Evolutionary conservation across 2,113 vertebrate species (phyloP).

Genomic region (Labrus mixtus): DNA sequence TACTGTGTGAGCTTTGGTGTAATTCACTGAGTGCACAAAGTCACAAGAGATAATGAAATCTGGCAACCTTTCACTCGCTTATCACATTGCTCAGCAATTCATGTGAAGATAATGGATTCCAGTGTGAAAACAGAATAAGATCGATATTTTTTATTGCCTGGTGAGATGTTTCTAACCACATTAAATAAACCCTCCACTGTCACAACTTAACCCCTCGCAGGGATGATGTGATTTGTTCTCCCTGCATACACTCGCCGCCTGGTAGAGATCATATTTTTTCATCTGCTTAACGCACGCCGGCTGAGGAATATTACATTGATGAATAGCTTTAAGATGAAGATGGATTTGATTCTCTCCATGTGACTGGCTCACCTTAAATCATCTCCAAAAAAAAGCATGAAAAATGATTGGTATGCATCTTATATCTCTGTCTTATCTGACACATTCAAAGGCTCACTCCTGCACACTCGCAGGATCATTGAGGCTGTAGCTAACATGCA

Average conservation of each 20-base stretch:
- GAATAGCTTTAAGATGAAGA: slow-evolving; percentile 48
- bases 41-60: slow-evolving; percentile 68
- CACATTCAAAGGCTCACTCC: neutral
- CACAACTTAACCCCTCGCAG: slow-evolving; percentile 57
- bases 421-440: slow-evolving; percentile 2
- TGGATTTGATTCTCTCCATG: slow-evolving; percentile 45
- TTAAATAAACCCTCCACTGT: slow-evolving; percentile 66
- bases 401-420: slow-evolving; percentile 24
- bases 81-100: slow-evolving; percentile 28
- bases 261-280: slow-evolving; percentile 35
- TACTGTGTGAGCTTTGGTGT: slow-evolving; percentile 33
- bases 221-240: slow-evolving; percentile 61
- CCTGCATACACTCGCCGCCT: slow-evolving; percentile 17
- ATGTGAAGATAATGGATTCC: slow-evolving; percentile 69
- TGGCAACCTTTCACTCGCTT: slow-evolving; percentile 55
- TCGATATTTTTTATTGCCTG: slow-evolving; percentile 74
- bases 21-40: slow-evolving; percentile 29
- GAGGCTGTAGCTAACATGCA: slow-evolving; percentile 56
- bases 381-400: slow-evolving; percentile 13
- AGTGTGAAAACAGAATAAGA: slow-evolving; percentile 58
- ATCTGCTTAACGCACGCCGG: slow-evolving; percentile 12
- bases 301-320: slow-evolving; percentile 30
- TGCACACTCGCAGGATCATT: slow-evolving; percentile 8
- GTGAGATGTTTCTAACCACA: slow-evolving; percentile 67
- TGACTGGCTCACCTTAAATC: slow-evolving; percentile 12